Evolutionary conservation across 2,797 vertebrate species (phyloP).

Genomic region (Hydrolagus colliei): DNA sequence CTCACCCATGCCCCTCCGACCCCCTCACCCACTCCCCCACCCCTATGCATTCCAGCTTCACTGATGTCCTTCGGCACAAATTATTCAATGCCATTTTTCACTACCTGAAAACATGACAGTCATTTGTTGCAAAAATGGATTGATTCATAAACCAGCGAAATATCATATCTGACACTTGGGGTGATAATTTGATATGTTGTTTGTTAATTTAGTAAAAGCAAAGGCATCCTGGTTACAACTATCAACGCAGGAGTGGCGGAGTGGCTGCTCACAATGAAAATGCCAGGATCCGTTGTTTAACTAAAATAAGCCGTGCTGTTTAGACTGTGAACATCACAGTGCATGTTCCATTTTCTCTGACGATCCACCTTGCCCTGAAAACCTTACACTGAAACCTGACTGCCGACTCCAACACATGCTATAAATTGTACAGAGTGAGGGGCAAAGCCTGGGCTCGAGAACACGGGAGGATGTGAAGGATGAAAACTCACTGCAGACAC

Average conservation of each 20-base stretch:
- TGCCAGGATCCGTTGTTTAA: background rate
- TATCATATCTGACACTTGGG: no score
- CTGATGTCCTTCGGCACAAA: conserved; percentile 46
- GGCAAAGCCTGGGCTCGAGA: background rate
- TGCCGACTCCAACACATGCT: background rate
- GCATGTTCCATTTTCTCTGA: conserved; percentile 6
- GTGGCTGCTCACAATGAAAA: background rate
- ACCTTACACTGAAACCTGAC: background rate
- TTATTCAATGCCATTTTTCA: conserved; percentile 44
- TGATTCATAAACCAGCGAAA: no score
- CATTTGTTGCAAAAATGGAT: no score
- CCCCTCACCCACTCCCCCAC: background rate
- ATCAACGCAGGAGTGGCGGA: background rate
- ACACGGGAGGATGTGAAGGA: background rate
- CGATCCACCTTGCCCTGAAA: background rate
- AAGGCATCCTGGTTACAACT: background rate
- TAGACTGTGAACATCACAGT: background rate
- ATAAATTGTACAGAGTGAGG: background rate
- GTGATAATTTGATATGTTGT: background rate
- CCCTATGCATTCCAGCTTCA: conserved; percentile 39
- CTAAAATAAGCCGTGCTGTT: background rate
- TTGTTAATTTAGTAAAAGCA: background rate
- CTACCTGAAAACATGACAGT: background rate
- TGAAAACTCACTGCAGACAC: conserved; percentile 16
- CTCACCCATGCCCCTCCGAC: background rate